Conservation (phyloP, 2,797 vertebrate species). For the Microctenopoma lineatum region DNA sequence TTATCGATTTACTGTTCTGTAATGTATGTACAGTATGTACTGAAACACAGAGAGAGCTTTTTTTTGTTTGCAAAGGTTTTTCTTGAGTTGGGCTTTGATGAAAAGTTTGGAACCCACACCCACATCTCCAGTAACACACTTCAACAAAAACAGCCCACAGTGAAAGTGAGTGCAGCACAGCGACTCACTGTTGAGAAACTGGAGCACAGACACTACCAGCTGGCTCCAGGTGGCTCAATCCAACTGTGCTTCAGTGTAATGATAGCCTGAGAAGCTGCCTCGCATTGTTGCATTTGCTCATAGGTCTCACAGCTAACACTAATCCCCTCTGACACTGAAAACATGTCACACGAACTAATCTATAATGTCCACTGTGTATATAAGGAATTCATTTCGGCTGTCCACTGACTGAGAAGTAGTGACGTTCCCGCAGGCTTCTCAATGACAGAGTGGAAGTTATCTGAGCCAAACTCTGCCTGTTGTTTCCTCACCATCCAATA, state of each 20-base stretch:
- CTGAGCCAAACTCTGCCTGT: slow-evolving; percentile 32
- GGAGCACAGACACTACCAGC: slow-evolving; percentile 27
- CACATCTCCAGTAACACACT: slow-evolving; percentile 1
- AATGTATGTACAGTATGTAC: not conserved
- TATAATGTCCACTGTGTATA: slow-evolving; percentile 30
- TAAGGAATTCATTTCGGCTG: slow-evolving; percentile 36
- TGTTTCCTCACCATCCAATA: slow-evolving; percentile 19
- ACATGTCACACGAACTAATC: slow-evolving; percentile 29
- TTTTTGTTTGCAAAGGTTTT: not conserved
- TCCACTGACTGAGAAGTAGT: slow-evolving; percentile 20
- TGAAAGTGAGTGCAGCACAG: slow-evolving; percentile 21
- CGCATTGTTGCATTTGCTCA: slow-evolving; percentile 25
- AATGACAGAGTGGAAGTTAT: slow-evolving; percentile 16
- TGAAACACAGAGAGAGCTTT: not conserved
- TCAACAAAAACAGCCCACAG: slow-evolving; percentile 5
- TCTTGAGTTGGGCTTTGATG: not conserved
- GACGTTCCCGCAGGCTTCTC: slow-evolving; percentile 1
- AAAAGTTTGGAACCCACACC: slow-evolving; percentile 22
- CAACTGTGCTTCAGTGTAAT: slow-evolving; percentile 6
- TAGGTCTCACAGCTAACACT: slow-evolving; percentile 18
- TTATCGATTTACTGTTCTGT: too few relatives aligned
- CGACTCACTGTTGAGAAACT: slow-evolving; percentile 37
- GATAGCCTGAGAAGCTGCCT: slow-evolving; percentile 28
- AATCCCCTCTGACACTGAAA: slow-evolving; percentile 35
- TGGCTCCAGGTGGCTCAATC: slow-evolving; percentile 35